Evolutionary conservation across 35 echinoderm and acorn worm species (phyloP), one percentile per base, ranked within the genome.

Genomic region (Patiria miniata): DNA sequence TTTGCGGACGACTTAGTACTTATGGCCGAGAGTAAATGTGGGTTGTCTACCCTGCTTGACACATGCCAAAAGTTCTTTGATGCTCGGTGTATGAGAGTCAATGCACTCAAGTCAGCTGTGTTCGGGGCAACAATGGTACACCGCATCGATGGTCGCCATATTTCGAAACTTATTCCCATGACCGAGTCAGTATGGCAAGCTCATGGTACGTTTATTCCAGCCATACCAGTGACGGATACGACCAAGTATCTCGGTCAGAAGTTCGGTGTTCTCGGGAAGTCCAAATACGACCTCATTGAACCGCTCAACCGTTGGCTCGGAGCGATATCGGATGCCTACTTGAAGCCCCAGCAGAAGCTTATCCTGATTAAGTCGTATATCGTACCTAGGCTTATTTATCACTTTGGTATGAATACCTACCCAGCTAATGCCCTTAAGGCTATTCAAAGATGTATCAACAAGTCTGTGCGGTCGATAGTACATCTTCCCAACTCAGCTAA

Each of bases 81-180:
- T n/a, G n/a, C n/a, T n/a, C n/a, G n/a, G n/a, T n/a, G n/a, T n/a
- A n/a, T n/a, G n/a, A n/a, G n/a, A n/a, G n/a, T n/a, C n/a, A n/a
- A n/a, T n/a, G n/a, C n/a, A n/a, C n/a, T n/a, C n/a, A n/a, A n/a
- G n/a, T n/a, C n/a, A n/a, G n/a, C n/a, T n/a, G n/a, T n/a, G n/a
- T n/a, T n/a, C n/a, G 73, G 73, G 9, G 73, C 73, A 8, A 12
- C 73, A 78, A 78, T 78, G 73, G 73, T 78, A 9, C 73, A 78
- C 36, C n/a, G 73, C n/a, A 9, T 78, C 9, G 73, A 34, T 9
- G 73, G 29, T 9, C 73, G 29, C n/a, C 73, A 78, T 30, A 78
- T 78, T 9, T 78, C 73, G 9, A 9, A 29, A 29, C 28, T 78
- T 8, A 30, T 78, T 30, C 73, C 73, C 28, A 12, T 78, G 12